phyloP scores from a whole-genome alignment of 2,888 invertebrate species.

The Chloromyia formosa region DNA sequence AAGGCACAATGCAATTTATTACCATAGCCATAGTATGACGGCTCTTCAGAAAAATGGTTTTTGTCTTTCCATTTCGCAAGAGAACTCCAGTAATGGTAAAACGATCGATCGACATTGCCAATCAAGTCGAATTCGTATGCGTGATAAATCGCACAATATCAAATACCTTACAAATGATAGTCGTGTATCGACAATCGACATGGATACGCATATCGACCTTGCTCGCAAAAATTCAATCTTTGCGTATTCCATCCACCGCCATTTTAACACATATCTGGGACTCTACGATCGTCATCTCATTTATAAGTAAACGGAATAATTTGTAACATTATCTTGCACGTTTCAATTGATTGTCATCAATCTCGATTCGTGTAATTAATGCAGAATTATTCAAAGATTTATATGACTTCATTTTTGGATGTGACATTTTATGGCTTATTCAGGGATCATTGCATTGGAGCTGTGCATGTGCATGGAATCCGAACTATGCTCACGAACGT shows the following conservation, averaged over 20 bases:
- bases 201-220: not conserved
- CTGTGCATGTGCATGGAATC: no score
- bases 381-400: slow-evolving; percentile 10
- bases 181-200: no score
- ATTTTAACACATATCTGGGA: no score
- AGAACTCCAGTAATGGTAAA: no score
- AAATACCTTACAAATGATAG: no score
- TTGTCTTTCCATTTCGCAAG: slow-evolving; percentile 1
- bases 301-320: not conserved
- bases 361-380: slow-evolving; percentile 20
- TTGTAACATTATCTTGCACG: not conserved
- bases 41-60: not conserved
- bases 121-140: not conserved
- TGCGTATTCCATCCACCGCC: no score
- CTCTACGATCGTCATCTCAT: no score
- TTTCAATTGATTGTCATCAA: slow-evolving; percentile 4
- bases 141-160: no score
- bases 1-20: not conserved
- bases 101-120: not conserved
- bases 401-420: not conserved
- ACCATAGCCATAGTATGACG: not conserved
- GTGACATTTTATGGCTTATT: no score
- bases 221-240: slow-evolving; percentile 19
- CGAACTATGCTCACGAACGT: no score
- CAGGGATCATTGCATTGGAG: no score